These are phyloP conservation scores for Percopsis omiscomaycus DNA, from an alignment of 2,797 vertebrate species.

Conservation along the genomic window DNA sequence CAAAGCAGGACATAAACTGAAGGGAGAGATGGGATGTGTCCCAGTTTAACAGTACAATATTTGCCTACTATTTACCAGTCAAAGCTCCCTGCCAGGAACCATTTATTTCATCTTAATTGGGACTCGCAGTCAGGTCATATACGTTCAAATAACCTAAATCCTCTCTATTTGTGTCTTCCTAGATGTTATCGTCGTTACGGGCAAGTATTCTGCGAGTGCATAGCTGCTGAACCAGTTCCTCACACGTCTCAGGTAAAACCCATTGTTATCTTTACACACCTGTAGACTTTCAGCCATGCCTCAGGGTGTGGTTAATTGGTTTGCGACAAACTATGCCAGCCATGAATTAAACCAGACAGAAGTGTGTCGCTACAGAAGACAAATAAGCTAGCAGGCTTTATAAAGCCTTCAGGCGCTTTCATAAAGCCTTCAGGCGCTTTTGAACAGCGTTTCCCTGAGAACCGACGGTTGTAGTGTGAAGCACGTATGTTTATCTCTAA, in stretches of 20 bases:
- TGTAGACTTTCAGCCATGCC: constrained; percentile 26
- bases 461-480: not conserved
- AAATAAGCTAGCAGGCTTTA: constrained; percentile 4
- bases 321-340: constrained; percentile 29
- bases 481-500: constrained; percentile 12
- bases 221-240: constrained; percentile 31
- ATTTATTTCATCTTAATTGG: constrained; percentile 6
- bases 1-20: constrained; percentile 38
- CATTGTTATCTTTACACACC: constrained; percentile 3
- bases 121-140: not conserved
- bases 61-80: constrained; percentile 42
- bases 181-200: too few species aligned
- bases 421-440: too few species aligned
- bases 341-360: not conserved
- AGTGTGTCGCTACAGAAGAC: constrained; percentile 19
- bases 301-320: constrained; percentile 30
- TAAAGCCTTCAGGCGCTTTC: constrained; percentile 19
- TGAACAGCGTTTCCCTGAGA: not conserved
- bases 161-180: too few species aligned
- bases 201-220: too few species aligned
- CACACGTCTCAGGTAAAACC: not conserved
- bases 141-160: too few species aligned
- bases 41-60: constrained; percentile 30
- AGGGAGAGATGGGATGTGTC: constrained; percentile 22
- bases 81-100: constrained; percentile 10